These are phyloP conservation scores for Trichomycterus rosablanca DNA, from an alignment of 2,113 vertebrate genomes.

Conservation along the genomic window DNA sequence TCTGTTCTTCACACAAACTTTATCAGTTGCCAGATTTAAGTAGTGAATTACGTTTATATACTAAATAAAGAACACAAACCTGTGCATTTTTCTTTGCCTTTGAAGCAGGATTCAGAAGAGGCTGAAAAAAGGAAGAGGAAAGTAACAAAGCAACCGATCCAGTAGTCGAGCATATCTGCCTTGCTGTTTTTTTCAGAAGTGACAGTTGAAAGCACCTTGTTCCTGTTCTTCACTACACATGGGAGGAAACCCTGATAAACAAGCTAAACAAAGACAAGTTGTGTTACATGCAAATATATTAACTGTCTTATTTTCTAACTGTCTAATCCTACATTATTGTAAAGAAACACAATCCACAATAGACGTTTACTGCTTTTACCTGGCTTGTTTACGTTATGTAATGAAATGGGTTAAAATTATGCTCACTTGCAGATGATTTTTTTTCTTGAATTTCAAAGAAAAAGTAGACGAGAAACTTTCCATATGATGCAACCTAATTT, in stretches of 20 bases:
- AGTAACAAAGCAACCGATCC: conserved; percentile 16
- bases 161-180: conserved; percentile 29
- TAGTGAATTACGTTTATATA: too few species aligned
- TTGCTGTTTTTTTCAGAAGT: conserved; percentile 3
- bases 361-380: too few species aligned
- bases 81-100: neutral
- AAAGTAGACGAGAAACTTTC: neutral
- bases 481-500: neutral
- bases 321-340: too few species aligned
- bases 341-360: too few species aligned
- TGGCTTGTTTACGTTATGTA: too few species aligned
- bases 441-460: too few species aligned
- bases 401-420: too few species aligned
- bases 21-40: too few species aligned
- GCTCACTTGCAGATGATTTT: too few species aligned
- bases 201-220: conserved; percentile 12
- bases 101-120: neutral
- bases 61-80: conserved; percentile 32
- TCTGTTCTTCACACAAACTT: too few species aligned
- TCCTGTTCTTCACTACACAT: conserved; percentile 26
- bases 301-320: neutral
- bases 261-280: neutral
- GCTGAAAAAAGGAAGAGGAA: conserved; percentile 4
- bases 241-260: conserved; percentile 5
- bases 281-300: neutral